Percentiles rank a stretch among this genome's conserved stretches.
These are phyloP conservation scores for Macrotrachela quadricornifera DNA, from an alignment of 1,140 invertebrate genomes.

Conservation along the genomic window DNA sequence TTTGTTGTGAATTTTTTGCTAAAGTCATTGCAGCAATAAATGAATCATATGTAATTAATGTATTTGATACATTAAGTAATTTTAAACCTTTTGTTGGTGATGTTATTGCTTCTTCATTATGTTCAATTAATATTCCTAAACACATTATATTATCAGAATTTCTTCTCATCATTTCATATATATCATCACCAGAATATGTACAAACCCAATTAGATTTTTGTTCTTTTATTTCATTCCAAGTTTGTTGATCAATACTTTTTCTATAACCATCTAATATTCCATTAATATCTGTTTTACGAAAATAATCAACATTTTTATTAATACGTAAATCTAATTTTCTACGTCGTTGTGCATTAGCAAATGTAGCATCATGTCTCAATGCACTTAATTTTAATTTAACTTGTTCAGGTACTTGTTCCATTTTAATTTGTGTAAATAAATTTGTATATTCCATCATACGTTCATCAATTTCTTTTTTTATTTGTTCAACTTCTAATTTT, in stretches of 20 bases:
- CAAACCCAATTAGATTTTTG: not conserved
- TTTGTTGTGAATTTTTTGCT: not conserved
- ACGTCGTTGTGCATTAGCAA: not conserved
- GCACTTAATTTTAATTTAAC: slow-evolving; percentile 1
- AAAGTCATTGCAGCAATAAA: not conserved
- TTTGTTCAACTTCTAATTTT: slow-evolving; percentile 2
- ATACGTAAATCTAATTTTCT: not conserved
- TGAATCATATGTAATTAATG: slow-evolving; percentile 1
- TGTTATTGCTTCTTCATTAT: not conserved
- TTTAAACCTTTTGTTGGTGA: slow-evolving; percentile 1
- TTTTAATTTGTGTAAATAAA: slow-evolving; percentile 2
- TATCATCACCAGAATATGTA: not conserved
- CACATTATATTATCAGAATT: not conserved
- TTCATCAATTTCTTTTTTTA: slow-evolving; percentile 2
- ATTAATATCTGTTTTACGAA: slow-evolving; percentile 1
- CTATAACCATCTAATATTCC: not conserved
- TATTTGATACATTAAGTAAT: not conserved
- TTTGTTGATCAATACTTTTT: slow-evolving; percentile 2
- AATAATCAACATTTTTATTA: slow-evolving; percentile 5
- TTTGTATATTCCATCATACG: slow-evolving; percentile 3
- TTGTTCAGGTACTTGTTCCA: slow-evolving; percentile 2
- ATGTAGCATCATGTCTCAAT: slow-evolving; percentile 3
- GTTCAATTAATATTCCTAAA: slow-evolving; percentile 1
- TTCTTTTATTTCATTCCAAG: slow-evolving; percentile 1
- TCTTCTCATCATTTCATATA: slow-evolving; percentile 1